Conservation (phyloP, 2,888 invertebrate species). For the Drosophila meridionalis region DNA sequence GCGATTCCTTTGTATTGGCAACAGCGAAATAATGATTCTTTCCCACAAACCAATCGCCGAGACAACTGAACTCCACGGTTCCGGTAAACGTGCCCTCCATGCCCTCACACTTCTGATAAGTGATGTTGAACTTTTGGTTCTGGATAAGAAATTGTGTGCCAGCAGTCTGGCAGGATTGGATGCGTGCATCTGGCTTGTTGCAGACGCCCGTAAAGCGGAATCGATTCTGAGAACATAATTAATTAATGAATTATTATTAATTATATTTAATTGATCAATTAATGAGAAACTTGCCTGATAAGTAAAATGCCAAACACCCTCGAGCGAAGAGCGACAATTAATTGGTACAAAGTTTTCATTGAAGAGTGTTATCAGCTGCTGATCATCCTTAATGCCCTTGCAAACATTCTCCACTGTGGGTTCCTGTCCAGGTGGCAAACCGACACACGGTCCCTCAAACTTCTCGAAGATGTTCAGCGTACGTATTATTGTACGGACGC, state of each 20-base stretch:
- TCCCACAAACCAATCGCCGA: slow-evolving; percentile 97
- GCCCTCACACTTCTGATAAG: slow-evolving; percentile 94
- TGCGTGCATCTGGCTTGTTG: slow-evolving; percentile 93
- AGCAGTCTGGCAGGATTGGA: slow-evolving; percentile 97
- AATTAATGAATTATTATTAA: slow-evolving; percentile 3
- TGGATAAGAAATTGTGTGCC: slow-evolving; percentile 98
- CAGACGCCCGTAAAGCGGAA: slow-evolving; percentile 97
- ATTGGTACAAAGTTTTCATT: slow-evolving; percentile 95
- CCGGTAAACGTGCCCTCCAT: slow-evolving; percentile 96
- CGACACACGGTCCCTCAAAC: slow-evolving; percentile 93
- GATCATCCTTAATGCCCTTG: slow-evolving; percentile 89
- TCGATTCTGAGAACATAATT: slow-evolving; percentile 87
- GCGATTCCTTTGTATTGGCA: slow-evolving; percentile 97
- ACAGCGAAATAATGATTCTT: slow-evolving; percentile 99
- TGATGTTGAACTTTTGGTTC: slow-evolving; percentile 98
- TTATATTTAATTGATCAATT: slow-evolving; percentile 9
- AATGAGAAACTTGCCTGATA: slow-evolving; percentile 87
- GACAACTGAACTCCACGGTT: slow-evolving; percentile 95
- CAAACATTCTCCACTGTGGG: slow-evolving; percentile 93
- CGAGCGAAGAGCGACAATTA: slow-evolving; percentile 95
- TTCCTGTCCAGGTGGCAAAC: slow-evolving; percentile 87
- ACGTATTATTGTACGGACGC: slow-evolving; percentile 93
- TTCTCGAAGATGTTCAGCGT: slow-evolving; percentile 96
- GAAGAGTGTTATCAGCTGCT: slow-evolving; percentile 93
- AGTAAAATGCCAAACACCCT: slow-evolving; percentile 98